Percentiles rank a stretch among this genome's conserved stretches.
These are phyloP conservation scores for Tachysurus fulvidraco DNA, from an alignment of 2,113 vertebrate species.

Conservation along the genomic window DNA sequence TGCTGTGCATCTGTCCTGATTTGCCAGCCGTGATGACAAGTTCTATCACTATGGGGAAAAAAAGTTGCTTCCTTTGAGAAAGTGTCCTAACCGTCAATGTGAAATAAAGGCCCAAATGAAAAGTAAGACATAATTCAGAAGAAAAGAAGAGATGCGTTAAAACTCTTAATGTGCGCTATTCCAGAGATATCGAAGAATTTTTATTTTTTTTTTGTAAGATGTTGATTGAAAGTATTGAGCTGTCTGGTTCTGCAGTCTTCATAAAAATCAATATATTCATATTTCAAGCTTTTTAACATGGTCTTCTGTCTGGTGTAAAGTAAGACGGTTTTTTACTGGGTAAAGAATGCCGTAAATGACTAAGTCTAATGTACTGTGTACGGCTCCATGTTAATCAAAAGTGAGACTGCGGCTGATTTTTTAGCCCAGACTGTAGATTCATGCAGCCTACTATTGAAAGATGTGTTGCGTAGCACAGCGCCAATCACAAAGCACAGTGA, in stretches of 20 bases:
- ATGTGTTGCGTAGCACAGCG: neutral
- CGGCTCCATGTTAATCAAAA: neutral
- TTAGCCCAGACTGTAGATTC: neutral
- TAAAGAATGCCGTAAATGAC: neutral
- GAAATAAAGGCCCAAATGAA: slow-evolving; percentile 7
- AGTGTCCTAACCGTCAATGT: slow-evolving; percentile 24
- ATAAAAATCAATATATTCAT: neutral
- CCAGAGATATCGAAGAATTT: slow-evolving; percentile 30
- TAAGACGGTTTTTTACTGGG: neutral
- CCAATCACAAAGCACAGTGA: no score
- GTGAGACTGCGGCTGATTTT: neutral
- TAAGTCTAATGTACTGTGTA: neutral
- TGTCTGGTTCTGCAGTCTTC: neutral
- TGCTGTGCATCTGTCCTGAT: slow-evolving; percentile 40
- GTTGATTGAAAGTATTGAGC: neutral
- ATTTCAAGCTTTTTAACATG: neutral
- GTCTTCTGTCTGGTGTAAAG: neutral
- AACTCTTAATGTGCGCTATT: slow-evolving; percentile 44
- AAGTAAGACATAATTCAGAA: neutral
- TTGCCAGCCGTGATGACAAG: neutral
- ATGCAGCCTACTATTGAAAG: neutral
- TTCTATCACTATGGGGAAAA: neutral
- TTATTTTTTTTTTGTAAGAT: neutral
- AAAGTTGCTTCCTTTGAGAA: slow-evolving; percentile 25
- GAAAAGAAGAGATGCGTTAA: slow-evolving; percentile 23